Conservation (phyloP, 2,797 vertebrate species). For the Takifugu rubripes region DNA sequence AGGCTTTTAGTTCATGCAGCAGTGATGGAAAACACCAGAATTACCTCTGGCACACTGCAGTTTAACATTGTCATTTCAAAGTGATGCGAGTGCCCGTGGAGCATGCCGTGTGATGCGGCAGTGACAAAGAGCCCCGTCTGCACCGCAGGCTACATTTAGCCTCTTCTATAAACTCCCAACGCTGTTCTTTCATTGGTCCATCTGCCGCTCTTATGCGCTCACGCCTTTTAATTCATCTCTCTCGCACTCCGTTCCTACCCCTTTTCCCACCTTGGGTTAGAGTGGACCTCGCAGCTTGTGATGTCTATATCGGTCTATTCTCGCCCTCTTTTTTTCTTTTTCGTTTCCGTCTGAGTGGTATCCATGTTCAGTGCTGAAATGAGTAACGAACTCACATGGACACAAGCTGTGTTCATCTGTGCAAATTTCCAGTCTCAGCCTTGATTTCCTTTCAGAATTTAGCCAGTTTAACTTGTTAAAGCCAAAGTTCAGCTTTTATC, state of each 20-base stretch:
- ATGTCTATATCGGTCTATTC: slow-evolving; percentile 65
- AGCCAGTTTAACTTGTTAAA: slow-evolving; percentile 30
- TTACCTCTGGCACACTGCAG: slow-evolving; percentile 51
- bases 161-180: slow-evolving; percentile 36
- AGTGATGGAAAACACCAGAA: slow-evolving; percentile 38
- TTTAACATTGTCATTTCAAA: slow-evolving; percentile 40
- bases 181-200: slow-evolving; percentile 44
- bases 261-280: slow-evolving; percentile 37
- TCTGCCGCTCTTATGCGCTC: slow-evolving; percentile 54
- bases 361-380: slow-evolving; percentile 38
- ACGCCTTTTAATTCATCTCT: slow-evolving; percentile 28
- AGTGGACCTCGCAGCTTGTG: slow-evolving; percentile 69
- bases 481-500: slow-evolving; percentile 6
- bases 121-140: slow-evolving; percentile 39
- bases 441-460: slow-evolving; percentile 21
- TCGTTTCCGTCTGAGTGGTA: slow-evolving; percentile 7
- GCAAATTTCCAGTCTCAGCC: slow-evolving; percentile 17
- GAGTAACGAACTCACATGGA: slow-evolving; percentile 44
- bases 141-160: slow-evolving; percentile 47
- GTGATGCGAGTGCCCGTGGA: slow-evolving; percentile 21
- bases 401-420: slow-evolving; percentile 30
- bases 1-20: slow-evolving; percentile 21
- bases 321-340: slow-evolving; percentile 32
- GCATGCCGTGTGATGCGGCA: slow-evolving; percentile 12
- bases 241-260: slow-evolving; percentile 15